Percentiles rank a stretch among this genome's conserved stretches.
These are phyloP conservation scores for Pyrochroa serraticornis DNA, from an alignment of 2,888 invertebrate species.

Conservation along the genomic window DNA sequence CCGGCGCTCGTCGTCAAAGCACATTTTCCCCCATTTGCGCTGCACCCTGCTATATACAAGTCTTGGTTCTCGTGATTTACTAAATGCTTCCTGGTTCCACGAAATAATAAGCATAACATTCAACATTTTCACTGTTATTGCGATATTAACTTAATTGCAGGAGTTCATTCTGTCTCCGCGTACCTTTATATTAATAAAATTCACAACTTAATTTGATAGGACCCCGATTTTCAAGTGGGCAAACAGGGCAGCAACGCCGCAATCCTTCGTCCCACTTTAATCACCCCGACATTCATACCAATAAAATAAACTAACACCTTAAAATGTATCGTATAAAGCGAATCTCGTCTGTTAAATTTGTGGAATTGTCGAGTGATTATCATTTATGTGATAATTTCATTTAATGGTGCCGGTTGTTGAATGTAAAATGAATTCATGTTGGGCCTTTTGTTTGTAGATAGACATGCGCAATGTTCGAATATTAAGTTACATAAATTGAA, in stretches of 20 bases:
- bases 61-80: conserved; percentile 40
- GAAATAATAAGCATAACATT: conserved; percentile 29
- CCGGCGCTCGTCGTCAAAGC: conserved; percentile 37
- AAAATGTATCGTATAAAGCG: conserved; percentile 5
- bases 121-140: conserved; percentile 26
- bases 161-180: conserved; percentile 20
- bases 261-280: not conserved
- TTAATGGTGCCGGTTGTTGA: conserved; percentile 35
- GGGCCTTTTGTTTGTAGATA: conserved; percentile 38
- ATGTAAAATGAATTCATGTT: conserved; percentile 37
- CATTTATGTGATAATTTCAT: conserved; percentile 39
- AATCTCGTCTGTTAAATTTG: conserved; percentile 24
- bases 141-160: conserved; percentile 29
- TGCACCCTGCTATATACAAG: conserved; percentile 39
- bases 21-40: conserved; percentile 43
- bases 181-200: conserved; percentile 17
- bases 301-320: not conserved
- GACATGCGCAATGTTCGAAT: conserved; percentile 35
- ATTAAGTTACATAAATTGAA: conserved; percentile 39
- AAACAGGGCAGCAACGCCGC: not conserved
- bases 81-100: conserved; percentile 38
- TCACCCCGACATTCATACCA: not conserved
- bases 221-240: not conserved
- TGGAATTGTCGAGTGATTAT: conserved; percentile 34
- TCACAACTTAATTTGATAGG: conserved; percentile 2